A percentile compares a stretch with the other conserved stretches of the same genome.
Conservation (phyloP, 1,140 invertebrate species). For the Hycleus cichorii region DNA sequence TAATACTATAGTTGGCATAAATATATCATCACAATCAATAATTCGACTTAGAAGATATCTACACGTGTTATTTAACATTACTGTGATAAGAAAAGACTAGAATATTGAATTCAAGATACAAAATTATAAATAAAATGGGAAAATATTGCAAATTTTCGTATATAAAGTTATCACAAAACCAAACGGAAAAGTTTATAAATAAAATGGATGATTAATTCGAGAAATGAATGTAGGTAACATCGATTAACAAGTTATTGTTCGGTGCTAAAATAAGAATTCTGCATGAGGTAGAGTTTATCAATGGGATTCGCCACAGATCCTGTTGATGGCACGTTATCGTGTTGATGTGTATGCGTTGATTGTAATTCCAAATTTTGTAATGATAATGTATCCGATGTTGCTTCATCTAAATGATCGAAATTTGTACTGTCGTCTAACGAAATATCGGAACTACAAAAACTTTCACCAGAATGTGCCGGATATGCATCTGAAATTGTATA, state of each 20-base stretch:
- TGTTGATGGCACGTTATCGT: conserved; percentile 44
- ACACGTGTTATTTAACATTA: not conserved
- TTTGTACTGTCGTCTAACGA: conserved; percentile 75
- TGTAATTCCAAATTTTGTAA: conserved; percentile 60
- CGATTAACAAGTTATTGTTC: conserved; percentile 43
- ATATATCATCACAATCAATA: conserved; percentile 41
- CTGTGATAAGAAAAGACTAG: not conserved
- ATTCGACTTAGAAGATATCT: conserved; percentile 36
- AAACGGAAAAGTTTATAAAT: too few relatives aligned
- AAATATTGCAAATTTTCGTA: conserved; percentile 3
- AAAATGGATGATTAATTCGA: too few relatives aligned
- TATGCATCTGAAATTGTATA: conserved; percentile 60
- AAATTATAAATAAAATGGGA: conserved; percentile 1
- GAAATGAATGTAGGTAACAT: too few relatives aligned
- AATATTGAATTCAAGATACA: not conserved
- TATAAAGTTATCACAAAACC: too few relatives aligned
- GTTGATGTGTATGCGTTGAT: conserved; percentile 44
- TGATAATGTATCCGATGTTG: conserved; percentile 67
- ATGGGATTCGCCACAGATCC: conserved; percentile 73
- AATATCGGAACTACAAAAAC: conserved; percentile 83
- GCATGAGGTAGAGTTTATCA: conserved; percentile 96
- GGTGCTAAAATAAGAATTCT: conserved; percentile 85
- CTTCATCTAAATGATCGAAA: conserved; percentile 70
- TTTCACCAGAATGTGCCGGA: conserved; percentile 77
- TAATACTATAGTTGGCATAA: conserved; percentile 38